Evolutionary conservation across 2,113 vertebrate species (phyloP).

Genomic region (Xiphorhynchus elegans): DNA sequence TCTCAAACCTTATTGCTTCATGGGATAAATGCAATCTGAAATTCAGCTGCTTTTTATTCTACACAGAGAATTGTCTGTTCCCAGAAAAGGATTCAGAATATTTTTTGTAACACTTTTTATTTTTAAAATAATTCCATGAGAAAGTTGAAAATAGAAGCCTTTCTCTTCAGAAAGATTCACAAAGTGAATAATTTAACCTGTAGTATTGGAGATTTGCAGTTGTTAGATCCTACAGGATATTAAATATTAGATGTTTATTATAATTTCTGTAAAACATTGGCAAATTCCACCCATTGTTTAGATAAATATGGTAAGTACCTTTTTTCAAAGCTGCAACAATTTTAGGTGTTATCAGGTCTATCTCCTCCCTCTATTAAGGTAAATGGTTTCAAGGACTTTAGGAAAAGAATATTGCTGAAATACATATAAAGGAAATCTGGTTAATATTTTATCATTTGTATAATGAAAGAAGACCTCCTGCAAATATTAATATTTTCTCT

Average conservation of each 20-base stretch:
- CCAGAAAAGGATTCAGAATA: neutral
- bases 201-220: neutral
- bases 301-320: fast-evolving
- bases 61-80: neutral
- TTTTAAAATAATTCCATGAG: neutral
- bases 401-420: neutral
- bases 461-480: neutral
- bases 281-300: neutral
- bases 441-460: neutral
- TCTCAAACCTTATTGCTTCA: neutral
- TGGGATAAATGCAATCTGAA: neutral
- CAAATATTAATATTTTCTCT: neutral
- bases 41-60: neutral
- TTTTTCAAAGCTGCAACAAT: fast-evolving
- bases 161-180: neutral
- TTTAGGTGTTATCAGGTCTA: neutral
- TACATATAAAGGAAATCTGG: neutral
- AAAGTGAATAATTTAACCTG: neutral
- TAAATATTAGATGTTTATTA: neutral
- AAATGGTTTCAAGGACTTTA: neutral
- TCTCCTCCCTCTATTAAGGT: neutral
- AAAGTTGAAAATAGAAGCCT: neutral
- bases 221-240: neutral
- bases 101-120: neutral
- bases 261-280: neutral